Conservation (phyloP, 2,888 invertebrate genomes). For the Acanthosoma haemorrhoidale region DNA sequence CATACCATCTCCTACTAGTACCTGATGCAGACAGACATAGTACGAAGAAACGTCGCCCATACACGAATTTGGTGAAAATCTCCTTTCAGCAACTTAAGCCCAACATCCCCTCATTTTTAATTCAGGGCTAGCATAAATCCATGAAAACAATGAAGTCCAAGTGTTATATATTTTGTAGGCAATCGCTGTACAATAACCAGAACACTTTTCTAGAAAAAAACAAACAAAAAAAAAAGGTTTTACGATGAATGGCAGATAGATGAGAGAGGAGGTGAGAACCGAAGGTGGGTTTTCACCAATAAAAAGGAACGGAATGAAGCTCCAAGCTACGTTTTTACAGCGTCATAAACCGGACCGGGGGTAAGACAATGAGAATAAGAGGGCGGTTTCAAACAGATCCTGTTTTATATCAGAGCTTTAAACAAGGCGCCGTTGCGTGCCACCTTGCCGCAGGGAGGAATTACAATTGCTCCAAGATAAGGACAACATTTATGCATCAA, state of each 20-base stretch:
- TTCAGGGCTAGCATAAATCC: too few species aligned
- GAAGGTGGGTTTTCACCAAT: not conserved
- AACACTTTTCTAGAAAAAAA: too few species aligned
- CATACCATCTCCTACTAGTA: too few species aligned
- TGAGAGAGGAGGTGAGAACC: not conserved
- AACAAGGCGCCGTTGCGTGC: constrained; percentile 11
- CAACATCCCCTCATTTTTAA: too few species aligned
- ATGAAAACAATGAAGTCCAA: too few species aligned
- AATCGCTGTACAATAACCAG: too few species aligned
- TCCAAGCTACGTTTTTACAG: not conserved
- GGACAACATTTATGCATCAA: not conserved
- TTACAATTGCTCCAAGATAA: not conserved
- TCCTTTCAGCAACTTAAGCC: too few species aligned
- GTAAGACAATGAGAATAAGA: constrained; percentile 8
- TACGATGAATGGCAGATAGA: not conserved
- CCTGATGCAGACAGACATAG: too few species aligned
- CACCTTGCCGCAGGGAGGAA: not conserved
- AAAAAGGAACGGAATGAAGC: constrained; percentile 3
- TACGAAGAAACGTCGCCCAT: too few species aligned
- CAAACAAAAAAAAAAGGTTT: too few species aligned
- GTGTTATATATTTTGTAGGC: too few species aligned
- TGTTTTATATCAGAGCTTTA: not conserved
- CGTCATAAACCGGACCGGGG: not conserved
- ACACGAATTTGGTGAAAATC: too few species aligned
- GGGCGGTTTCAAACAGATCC: not conserved